Percentiles rank a stretch among this genome's conserved stretches.
Evolutionary conservation across 2,888 invertebrate species (phyloP).

Genomic region (Uropetala carovei): DNA sequence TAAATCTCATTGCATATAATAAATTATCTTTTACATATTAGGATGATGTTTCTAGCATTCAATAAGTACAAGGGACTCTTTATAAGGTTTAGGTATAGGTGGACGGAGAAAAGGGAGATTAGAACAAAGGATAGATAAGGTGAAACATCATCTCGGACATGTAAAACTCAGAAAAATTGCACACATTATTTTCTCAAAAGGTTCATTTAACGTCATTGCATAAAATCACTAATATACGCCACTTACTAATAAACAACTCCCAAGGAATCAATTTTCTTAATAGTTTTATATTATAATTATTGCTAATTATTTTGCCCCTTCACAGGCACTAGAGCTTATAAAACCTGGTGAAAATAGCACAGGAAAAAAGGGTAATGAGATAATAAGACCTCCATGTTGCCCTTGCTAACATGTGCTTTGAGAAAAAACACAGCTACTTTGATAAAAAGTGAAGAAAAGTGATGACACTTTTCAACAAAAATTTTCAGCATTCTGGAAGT

Average conservation of each 20-base stretch:
- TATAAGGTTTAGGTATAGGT: conserved; percentile 43
- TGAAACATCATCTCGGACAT: conserved; percentile 61
- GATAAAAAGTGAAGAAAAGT: conserved; percentile 53
- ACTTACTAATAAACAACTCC: conserved; percentile 58
- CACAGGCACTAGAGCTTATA: conserved; percentile 62
- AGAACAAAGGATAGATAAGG: background rate
- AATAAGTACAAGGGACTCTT: conserved; percentile 53
- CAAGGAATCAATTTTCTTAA: conserved; percentile 62
- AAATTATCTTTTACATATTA: conserved; percentile 59
- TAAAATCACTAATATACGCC: conserved; percentile 63
- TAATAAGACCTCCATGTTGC: background rate
- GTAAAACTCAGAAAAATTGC: conserved; percentile 55
- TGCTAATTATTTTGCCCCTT: conserved; percentile 59
- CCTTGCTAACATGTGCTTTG: conserved; percentile 60
- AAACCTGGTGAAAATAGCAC: conserved; percentile 62
- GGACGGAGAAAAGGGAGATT: conserved; percentile 40
- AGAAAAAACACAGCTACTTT: conserved; percentile 44
- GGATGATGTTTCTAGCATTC: conserved; percentile 48
- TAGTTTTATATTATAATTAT: conserved; percentile 55
- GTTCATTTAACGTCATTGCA: conserved; percentile 60
- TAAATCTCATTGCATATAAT: conserved; percentile 50
- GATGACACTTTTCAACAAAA: conserved; percentile 58
- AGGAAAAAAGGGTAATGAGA: conserved; percentile 43
- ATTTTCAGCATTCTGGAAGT: conserved; percentile 43
- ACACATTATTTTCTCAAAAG: conserved; percentile 52